phyloP scores from a whole-genome alignment of 2,888 invertebrate genomes.

The Teinopalpus imperialis region DNA sequence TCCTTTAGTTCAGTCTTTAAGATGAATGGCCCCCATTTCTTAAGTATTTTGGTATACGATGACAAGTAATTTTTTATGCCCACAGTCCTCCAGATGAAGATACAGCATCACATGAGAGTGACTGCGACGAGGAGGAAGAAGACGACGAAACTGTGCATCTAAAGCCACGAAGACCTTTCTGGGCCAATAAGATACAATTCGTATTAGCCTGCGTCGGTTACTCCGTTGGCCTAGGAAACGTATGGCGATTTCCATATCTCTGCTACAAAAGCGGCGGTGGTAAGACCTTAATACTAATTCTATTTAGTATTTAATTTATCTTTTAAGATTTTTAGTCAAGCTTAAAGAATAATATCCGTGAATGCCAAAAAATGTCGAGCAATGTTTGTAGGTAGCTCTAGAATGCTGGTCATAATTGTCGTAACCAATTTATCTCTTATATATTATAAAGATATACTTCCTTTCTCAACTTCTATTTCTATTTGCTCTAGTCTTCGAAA shows the following conservation, averaged over 20 bases:
- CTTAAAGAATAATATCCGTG: not conserved
- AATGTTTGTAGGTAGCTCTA: too few species aligned
- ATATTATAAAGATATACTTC: too few species aligned
- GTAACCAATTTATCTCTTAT: too few species aligned
- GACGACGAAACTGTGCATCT: constrained; percentile 86
- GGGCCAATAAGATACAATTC: constrained; percentile 95
- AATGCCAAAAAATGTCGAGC: not conserved
- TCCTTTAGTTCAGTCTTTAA: too few species aligned
- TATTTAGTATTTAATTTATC: too few species aligned
- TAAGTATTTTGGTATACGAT: too few species aligned
- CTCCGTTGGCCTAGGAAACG: constrained; percentile 93
- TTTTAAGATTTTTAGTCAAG: too few species aligned
- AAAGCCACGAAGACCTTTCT: constrained; percentile 90
- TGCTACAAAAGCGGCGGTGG: constrained; percentile 96
- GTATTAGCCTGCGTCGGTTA: constrained; percentile 94
- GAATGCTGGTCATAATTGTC: too few species aligned
- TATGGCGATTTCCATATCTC: constrained; percentile 96
- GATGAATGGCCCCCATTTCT: too few species aligned
- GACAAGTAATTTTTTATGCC: too few species aligned
- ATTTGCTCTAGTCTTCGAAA: too few species aligned
- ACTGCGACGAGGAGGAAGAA: constrained; percentile 87
- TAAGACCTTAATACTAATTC: constrained; percentile 62
- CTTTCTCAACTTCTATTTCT: too few species aligned
- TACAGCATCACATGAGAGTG: constrained; percentile 88
- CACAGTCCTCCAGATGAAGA: constrained; percentile 88